Evolutionary conservation across 1,140 invertebrate genomes (phyloP).

Genomic region (Temnothorax curvispinosus): DNA sequence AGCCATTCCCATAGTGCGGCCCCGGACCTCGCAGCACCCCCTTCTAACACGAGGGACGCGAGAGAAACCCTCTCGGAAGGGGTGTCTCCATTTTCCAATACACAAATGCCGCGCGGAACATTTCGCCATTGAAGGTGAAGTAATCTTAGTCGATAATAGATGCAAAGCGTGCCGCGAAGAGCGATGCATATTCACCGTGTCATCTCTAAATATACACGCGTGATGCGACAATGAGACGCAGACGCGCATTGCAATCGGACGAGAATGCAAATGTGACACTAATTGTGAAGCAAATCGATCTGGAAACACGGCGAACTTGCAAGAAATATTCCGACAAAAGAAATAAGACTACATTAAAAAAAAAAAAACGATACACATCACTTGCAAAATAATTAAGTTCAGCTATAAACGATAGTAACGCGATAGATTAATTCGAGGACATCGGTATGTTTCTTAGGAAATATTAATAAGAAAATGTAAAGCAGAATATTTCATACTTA

Average conservation of each 20-base stretch:
- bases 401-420: not conserved
- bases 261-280: not conserved
- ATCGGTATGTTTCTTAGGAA: not conserved
- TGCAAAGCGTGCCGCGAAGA: conserved; percentile 19
- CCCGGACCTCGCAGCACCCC: conserved; percentile 41
- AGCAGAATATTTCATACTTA: conserved; percentile 85
- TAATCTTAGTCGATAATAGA: conserved; percentile 60
- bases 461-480: not conserved
- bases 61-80: conserved; percentile 16
- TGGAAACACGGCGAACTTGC: not conserved
- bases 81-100: conserved; percentile 68
- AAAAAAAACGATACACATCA: not conserved
- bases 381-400: not conserved
- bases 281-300: not conserved
- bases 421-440: not conserved
- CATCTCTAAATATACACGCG: conserved; percentile 34
- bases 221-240: conserved; percentile 21
- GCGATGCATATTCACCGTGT: conserved; percentile 33
- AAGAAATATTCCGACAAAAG: not conserved
- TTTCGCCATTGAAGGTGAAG: conserved; percentile 57
- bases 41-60: not conserved
- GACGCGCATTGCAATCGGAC: not conserved
- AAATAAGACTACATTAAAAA: not conserved
- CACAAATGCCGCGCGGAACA: conserved; percentile 18
- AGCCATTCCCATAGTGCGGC: conserved; percentile 81